Percentiles rank a stretch among this genome's conserved stretches.
phyloP scores from a whole-genome alignment of 2,113 vertebrate species.

The Machaerirhynchus nigripectus region DNA sequence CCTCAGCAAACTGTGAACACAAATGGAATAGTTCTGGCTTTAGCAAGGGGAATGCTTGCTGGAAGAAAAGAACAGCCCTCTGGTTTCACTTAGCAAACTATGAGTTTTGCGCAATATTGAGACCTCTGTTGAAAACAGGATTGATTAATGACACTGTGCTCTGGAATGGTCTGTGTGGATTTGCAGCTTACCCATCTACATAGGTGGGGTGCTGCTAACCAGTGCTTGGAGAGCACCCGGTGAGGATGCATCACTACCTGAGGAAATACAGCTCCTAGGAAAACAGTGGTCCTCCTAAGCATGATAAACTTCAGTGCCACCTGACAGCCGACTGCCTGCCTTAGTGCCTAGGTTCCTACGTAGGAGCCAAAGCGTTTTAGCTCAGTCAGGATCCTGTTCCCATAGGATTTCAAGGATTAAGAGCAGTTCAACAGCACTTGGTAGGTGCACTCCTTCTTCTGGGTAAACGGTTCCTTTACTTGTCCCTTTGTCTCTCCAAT shows the following conservation, averaged over 20 bases:
- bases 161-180: not conserved
- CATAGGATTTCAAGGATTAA: not conserved
- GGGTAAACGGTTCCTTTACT: not conserved
- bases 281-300: not conserved
- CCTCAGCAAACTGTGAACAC: not conserved
- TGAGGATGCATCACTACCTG: not conserved
- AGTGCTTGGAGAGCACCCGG: not conserved
- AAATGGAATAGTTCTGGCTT: not conserved
- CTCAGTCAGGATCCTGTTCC: not conserved
- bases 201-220: not conserved
- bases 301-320: not conserved
- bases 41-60: not conserved
- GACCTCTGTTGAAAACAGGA: not conserved
- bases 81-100: conserved; percentile 19
- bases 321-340: not conserved
- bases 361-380: not conserved
- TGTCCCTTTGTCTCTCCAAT: not conserved
- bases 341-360: not conserved
- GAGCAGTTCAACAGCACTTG: not conserved
- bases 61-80: not conserved
- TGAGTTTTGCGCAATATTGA: not conserved
- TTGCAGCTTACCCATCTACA: not conserved
- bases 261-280: not conserved
- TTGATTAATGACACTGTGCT: not conserved
- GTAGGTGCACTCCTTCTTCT: not conserved